Base-by-base conservation (phyloP, 2,888 invertebrate genomes). In the Cancer borealis region DNA sequence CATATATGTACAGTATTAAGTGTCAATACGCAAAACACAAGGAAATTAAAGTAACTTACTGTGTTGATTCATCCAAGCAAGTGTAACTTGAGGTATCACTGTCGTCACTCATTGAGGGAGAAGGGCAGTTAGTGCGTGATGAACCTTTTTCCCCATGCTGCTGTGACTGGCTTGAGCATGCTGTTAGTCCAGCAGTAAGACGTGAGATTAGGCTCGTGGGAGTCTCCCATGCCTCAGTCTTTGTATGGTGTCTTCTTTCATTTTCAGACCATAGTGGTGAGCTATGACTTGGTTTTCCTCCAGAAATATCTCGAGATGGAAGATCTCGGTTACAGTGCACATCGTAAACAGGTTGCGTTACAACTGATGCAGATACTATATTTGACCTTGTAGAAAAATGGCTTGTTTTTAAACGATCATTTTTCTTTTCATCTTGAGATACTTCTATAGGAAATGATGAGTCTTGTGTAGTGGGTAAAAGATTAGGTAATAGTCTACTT, bases 121-220 rank as follows among this genome's bases (percentile, higher is more conserved):
- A 94, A 46, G 94, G 88, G 39, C 92, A 92, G 26, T 79, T 92
- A 21, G 54, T 54, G 39, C 89, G 47, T 26, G 84, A 87, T 54
- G 45, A 26, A 26, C 46, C 47, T 45, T 73, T 66, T 8, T 94
- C 90, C 14, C 92, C 90, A 17, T 79, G 91, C n/a, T 79, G 91
- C 45, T 60, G 91, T 87, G 49, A 47, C 89, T 93, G 93, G 30
- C 26, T 89, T 26, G 93, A 84, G 26, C 87, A 30, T 8, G 90
- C 90, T 30, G 94, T 94, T 10, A 94, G 30, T 49, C 94, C 92
- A n/a, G 94, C 94, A 91, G 92, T 94, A 21, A 94, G 30, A 26
- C 94, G 94, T 26, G 94, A 94, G 39, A 94, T 94, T 6, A 94
- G 92, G 60, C 94, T 94, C 17, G 92, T 94, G 8, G 94, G 92